Base-by-base conservation (phyloP, 1,140 invertebrate genomes). In the Apis mellifera region DNA sequence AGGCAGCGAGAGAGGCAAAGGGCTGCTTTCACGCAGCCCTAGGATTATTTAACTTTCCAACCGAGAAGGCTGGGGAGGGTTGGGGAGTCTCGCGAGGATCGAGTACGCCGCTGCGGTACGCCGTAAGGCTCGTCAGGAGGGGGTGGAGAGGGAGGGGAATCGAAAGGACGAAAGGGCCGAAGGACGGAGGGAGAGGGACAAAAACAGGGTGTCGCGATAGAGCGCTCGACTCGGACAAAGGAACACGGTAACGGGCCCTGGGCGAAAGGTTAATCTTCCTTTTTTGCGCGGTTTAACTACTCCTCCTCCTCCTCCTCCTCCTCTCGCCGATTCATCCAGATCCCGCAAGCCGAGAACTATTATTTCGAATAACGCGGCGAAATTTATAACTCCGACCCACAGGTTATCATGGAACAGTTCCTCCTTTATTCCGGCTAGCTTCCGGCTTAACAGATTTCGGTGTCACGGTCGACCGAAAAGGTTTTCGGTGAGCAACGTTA, bases 221-320 rank as follows among this genome's bases (percentile, higher is more conserved):
- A 92, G 90, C 91, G 90, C 90, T 92, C 91, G 89, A 92, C 89
- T 89, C 76, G 89, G 85, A 93, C 90, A 94, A 93, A 93, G 90
- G 90, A 89, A 84, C 86, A 86, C 90, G 87, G 83, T 90, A 89
- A 86, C 78, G 87, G 84, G 71, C 85, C 84, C 69, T 87, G 85
- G 91, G 93, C 91, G 93, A 93, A 93, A 92, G 92, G 90, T 93
- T 93, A 94, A 94, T 93, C 92, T 92, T 92, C 85, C 74, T 90
- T 90, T 91, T 92, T 89, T 88, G 52, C 50, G 80, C 84, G 89
- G 85, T 94, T 93, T 90, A 92, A 90, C 90, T 90, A 87, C 83
- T 73, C 84, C 52, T 55, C 55, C 32, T 72, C 75, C n/a, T 48
- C n/a, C 26, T 78, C 71, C 64, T 73, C 23, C 23, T 57, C 26